Base-by-base conservation (phyloP, 2,797 vertebrate genomes). In the Cyclura pinguis region DNA sequence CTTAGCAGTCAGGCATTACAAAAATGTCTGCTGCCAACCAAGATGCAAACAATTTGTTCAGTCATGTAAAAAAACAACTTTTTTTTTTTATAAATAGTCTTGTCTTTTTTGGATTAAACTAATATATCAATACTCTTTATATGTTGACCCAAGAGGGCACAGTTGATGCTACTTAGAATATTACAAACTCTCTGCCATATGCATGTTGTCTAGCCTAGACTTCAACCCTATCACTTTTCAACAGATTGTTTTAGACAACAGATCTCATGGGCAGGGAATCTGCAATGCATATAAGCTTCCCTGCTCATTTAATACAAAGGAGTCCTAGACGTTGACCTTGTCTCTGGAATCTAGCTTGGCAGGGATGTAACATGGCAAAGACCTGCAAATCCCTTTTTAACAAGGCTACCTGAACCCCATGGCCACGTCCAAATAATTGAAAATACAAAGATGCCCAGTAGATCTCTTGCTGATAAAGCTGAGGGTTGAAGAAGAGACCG, bases 201-300 rank as follows among this genome's bases (percentile, higher is more conserved):
- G 97, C 95, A 97, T 96, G 95, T 97, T 97, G 97, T 98, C 97
- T 97, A 96, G 95, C 95, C 89, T 96, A 95, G 93, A 93, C 94
- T 97, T 98, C 97, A 97, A 97, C 97, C 97, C 96, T 96, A 97
- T 97, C 97, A 97, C 97, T 97, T 98, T 97, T 97, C 97, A 97
- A 96, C 97, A 97, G 97, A 98, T 98, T 97, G 97, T 95, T 97
- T 97, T 96, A 97, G 97, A 98, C 97, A 98, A 96, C 97, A 92
- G 96, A 97, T 98, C 97, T 98, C 97, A 96, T 97, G 97, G 97
- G 97, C 97, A 96, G 96, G 93, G 96, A 97, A 98, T 97, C 97
- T 97, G 98, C 97, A 97, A 97, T 97, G 97, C 97, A 97, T 97
- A 98, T 97, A 97, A 97, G 97, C 95, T 96, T 96, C 92, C 95